These are phyloP conservation scores for Cordilura impudica DNA, from an alignment of 2,888 invertebrate genomes.

Conservation along the genomic window DNA sequence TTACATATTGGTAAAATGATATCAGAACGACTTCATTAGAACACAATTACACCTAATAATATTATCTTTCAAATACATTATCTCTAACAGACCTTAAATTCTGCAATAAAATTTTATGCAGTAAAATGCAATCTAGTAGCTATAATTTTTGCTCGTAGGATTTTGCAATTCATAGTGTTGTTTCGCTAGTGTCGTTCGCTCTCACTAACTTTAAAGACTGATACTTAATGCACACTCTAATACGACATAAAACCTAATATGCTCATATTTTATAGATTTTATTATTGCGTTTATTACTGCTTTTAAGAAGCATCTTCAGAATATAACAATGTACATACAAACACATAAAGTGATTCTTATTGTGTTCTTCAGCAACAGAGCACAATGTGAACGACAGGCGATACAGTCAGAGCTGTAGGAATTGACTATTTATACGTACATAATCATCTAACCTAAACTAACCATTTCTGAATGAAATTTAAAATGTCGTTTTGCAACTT, in stretches of 20 bases:
- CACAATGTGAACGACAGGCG: too few species aligned
- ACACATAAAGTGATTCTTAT: slow-evolving; percentile 5
- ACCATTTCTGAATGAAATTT: too few species aligned
- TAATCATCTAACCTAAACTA: too few species aligned
- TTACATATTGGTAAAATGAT: too few species aligned
- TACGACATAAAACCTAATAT: neutral
- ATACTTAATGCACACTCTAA: neutral
- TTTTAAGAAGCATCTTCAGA: neutral
- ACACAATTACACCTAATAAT: too few species aligned
- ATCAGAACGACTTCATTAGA: too few species aligned
- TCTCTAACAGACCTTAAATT: neutral
- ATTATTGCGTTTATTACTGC: slow-evolving; percentile 4
- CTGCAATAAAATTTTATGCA: neutral
- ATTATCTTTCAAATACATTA: too few species aligned
- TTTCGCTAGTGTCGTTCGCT: neutral
- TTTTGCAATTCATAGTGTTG: neutral
- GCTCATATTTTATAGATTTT: slow-evolving; percentile 21
- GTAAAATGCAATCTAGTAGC: neutral
- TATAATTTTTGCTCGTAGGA: neutral
- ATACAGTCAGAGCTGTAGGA: too few species aligned
- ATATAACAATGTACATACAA: neutral
- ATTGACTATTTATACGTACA: too few species aligned
- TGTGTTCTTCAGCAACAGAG: neutral
- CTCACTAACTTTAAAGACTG: neutral
- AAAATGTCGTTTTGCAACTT: too few species aligned